Conservation (phyloP, 2,113 vertebrate genomes). For the Collichthys lucidus region DNA sequence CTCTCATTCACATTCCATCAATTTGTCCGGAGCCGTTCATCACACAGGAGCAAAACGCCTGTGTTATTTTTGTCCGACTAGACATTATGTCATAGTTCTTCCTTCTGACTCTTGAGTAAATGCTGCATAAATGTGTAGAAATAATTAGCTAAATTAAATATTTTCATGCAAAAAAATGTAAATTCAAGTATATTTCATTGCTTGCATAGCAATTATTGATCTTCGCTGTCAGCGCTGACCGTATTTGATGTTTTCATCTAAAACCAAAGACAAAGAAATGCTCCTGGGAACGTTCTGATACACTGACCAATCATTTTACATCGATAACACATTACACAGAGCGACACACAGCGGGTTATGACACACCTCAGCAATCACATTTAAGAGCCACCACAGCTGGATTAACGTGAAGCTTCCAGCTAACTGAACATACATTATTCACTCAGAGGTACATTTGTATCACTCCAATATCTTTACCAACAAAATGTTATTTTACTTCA, state of each 20-base stretch:
- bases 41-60: background rate
- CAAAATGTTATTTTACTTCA: background rate
- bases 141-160: background rate
- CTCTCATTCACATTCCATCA: constrained; percentile 39
- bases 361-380: background rate
- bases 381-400: background rate
- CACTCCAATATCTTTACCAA: background rate
- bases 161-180: constrained; percentile 8
- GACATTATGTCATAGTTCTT: background rate
- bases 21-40: constrained; percentile 19
- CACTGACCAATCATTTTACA: background rate
- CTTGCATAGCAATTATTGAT: constrained; percentile 3
- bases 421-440: constrained; percentile 8
- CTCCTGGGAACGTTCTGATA: background rate
- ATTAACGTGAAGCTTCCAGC: constrained; percentile 13
- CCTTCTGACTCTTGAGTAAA: background rate
- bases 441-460: constrained; percentile 29
- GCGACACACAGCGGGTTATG: background rate
- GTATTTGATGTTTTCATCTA: constrained; percentile 23
- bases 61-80: background rate
- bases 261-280: background rate
- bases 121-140: background rate
- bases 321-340: background rate
- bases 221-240: background rate
- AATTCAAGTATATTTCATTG: constrained; percentile 11